phyloP scores from a whole-genome alignment of 2,113 vertebrate species.

The Odocoileus hemionus region DNA sequence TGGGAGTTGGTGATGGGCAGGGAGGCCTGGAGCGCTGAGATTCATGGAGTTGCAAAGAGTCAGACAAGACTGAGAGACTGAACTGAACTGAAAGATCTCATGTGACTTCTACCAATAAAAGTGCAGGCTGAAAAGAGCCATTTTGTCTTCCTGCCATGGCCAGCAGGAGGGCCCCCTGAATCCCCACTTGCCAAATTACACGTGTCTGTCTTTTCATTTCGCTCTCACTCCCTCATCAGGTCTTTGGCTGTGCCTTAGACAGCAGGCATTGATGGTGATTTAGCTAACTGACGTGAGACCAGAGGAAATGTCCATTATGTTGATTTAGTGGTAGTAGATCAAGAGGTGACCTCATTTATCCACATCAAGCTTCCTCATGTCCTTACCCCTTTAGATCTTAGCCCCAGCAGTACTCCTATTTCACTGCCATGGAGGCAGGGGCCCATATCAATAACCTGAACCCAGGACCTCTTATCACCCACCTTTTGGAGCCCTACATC shows the following conservation, averaged over 20 bases:
- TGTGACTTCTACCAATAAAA: background rate
- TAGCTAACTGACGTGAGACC: background rate
- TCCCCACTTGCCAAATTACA: background rate
- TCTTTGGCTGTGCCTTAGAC: rapidly evolving
- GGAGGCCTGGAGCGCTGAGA: too few relatives aligned
- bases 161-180: background rate
- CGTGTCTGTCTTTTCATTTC: background rate
- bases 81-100: background rate
- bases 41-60: too few relatives aligned
- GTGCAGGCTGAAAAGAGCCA: background rate
- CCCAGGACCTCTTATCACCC: background rate
- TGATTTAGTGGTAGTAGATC: background rate
- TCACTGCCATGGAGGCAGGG: background rate
- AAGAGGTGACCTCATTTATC: background rate
- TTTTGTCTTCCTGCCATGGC: background rate
- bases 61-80: too few relatives aligned
- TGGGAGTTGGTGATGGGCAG: too few relatives aligned
- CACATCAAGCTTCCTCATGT: too few relatives aligned
- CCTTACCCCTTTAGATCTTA: background rate
- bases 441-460: background rate
- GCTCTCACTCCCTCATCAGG: rapidly evolving
- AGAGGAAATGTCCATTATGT: background rate
- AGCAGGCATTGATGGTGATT: background rate
- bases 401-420: background rate
- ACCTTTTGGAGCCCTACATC: background rate